Percentiles rank a stretch among this genome's conserved stretches.
Conservation (phyloP, 2,797 vertebrate species). For the Halcyon leucocephala region DNA sequence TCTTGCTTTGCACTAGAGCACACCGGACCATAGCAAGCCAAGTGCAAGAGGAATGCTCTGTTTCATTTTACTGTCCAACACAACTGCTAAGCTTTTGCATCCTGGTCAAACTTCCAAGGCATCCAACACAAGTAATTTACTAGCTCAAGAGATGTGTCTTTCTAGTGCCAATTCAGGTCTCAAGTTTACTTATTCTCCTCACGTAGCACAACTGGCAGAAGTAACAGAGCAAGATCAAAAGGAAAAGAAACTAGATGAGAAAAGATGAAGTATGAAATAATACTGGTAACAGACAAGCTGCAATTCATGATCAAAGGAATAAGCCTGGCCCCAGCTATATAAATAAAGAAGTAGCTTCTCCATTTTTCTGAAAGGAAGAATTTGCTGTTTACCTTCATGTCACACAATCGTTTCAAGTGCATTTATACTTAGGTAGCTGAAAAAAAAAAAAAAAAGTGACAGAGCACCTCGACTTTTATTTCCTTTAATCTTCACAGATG, state of each 20-base stretch:
- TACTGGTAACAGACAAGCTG: slow-evolving; percentile 40
- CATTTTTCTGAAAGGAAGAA: neutral
- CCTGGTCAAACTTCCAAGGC: neutral
- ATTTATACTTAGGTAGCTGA: neutral
- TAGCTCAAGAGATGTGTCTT: neutral
- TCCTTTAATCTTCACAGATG: slow-evolving; percentile 3
- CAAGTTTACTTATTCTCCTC: slow-evolving; percentile 35
- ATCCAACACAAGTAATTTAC: neutral
- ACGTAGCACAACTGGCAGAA: slow-evolving; percentile 33
- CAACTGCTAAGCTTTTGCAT: neutral
- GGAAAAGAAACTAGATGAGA: slow-evolving; percentile 21
- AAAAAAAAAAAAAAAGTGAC: neutral
- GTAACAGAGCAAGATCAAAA: slow-evolving; percentile 61
- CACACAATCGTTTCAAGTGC: neutral
- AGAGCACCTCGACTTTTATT: neutral
- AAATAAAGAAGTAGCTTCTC: slow-evolving; percentile 24
- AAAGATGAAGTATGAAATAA: slow-evolving; percentile 55
- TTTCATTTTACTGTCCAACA: neutral
- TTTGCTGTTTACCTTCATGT: neutral
- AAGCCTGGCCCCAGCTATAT: neutral
- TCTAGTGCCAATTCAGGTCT: neutral
- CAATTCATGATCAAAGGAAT: slow-evolving; percentile 58
- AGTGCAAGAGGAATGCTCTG: neutral
- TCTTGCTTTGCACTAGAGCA: neutral
- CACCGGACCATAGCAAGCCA: neutral